A percentile compares a stretch with the other conserved stretches of the same genome.
Evolutionary conservation across 2,888 invertebrate genomes (phyloP).

Genomic region (Seira ritae): DNA sequence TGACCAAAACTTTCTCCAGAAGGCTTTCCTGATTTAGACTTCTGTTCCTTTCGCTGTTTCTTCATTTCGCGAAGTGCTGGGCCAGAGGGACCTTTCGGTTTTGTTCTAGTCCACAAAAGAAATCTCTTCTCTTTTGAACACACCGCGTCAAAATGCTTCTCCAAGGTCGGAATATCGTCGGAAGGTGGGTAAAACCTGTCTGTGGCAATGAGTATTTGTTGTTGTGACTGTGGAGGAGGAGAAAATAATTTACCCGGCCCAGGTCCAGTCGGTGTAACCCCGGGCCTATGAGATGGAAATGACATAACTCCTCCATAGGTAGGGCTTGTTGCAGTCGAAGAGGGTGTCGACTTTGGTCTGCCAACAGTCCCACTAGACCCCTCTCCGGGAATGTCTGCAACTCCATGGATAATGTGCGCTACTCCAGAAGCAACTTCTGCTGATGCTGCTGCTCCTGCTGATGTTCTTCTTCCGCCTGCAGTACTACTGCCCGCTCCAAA

Average conservation of each 20-base stretch:
- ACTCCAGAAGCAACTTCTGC: conserved; percentile 15
- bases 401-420: conserved; percentile 35
- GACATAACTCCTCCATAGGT: conserved; percentile 54
- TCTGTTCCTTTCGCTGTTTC: conserved; percentile 46
- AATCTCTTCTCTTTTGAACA: conserved; percentile 87
- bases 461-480: conserved; percentile 37
- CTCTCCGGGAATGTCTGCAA: conserved; percentile 56
- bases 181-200: conserved; percentile 52
- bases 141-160: conserved; percentile 89
- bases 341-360: conserved; percentile 55
- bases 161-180: conserved; percentile 88
- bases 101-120: conserved; percentile 82
- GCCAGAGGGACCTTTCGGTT: conserved; percentile 66
- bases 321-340: conserved; percentile 54
- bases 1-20: conserved; percentile 9
- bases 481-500: conserved; percentile 26
- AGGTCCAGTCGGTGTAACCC: conserved; percentile 60
- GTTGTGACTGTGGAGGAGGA: conserved; percentile 19
- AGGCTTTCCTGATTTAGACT: conserved; percentile 13
- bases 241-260: conserved; percentile 48
- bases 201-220: conserved; percentile 24
- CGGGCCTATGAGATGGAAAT: conserved; percentile 59
- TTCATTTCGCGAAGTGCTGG: conserved; percentile 69
- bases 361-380: conserved; percentile 7
- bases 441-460: conserved; percentile 35